phyloP scores from a whole-genome alignment of 2,888 invertebrate genomes.

The Diploptera punctata region DNA sequence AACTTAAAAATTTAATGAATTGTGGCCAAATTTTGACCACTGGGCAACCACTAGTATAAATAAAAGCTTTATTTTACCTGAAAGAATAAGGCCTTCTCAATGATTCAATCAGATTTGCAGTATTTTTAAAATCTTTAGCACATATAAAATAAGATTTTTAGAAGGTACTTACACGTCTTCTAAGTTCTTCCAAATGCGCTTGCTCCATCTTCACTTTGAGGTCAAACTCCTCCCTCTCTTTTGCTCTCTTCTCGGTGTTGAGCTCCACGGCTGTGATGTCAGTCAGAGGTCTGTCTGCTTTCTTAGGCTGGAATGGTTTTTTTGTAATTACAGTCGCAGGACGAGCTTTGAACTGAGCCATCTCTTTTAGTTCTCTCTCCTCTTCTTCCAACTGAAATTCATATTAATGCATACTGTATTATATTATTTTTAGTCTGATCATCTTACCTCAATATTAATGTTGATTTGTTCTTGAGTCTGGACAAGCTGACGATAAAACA shows the following conservation, averaged over 20 bases:
- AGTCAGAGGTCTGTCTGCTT: constrained; percentile 56
- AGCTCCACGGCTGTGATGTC: constrained; percentile 59
- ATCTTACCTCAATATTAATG: too few relatives aligned
- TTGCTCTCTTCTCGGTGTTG: constrained; percentile 69
- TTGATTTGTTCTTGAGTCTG: too few relatives aligned
- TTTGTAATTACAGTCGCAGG: constrained; percentile 66
- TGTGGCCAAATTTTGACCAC: too few relatives aligned
- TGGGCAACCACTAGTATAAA: too few relatives aligned
- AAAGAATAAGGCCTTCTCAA: too few relatives aligned
- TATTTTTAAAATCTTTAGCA: too few relatives aligned
- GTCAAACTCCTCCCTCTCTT: constrained; percentile 67
- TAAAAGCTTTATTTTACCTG: too few relatives aligned
- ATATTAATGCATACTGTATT: too few relatives aligned
- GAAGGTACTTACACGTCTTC: constrained; percentile 51
- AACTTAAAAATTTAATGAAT: too few relatives aligned
- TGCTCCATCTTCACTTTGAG: constrained; percentile 59
- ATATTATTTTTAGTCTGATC: too few relatives aligned
- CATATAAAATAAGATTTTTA: constrained; percentile 11
- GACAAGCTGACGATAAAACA: too few relatives aligned
- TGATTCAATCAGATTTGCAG: too few relatives aligned
- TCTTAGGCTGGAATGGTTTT: constrained; percentile 69
- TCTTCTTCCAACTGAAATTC: constrained; percentile 9
- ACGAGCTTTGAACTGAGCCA: constrained; percentile 64
- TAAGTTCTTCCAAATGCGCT: constrained; percentile 59
- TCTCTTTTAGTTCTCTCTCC: background rate